A percentile compares a stretch with the other conserved stretches of the same genome.
Conservation (phyloP, 2,888 invertebrate species). For the Pogonocherus hispidulus region DNA sequence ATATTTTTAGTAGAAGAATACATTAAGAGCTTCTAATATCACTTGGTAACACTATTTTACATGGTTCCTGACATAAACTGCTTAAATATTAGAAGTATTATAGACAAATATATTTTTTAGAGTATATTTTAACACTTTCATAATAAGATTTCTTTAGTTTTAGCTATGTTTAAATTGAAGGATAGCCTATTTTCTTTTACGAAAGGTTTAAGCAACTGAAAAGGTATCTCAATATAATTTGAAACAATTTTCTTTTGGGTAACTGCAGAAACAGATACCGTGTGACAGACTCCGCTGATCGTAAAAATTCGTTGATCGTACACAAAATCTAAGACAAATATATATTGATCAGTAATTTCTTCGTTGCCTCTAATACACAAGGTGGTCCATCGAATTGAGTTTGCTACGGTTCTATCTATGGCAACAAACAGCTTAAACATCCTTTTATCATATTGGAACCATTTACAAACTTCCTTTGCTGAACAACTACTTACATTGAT, state of each 20-base stretch:
- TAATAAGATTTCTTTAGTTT: too few species aligned
- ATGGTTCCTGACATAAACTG: too few species aligned
- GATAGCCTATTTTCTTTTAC: background rate
- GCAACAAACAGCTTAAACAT: background rate
- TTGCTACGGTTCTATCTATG: background rate
- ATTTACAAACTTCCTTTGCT: background rate
- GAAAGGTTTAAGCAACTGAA: background rate
- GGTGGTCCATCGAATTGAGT: background rate
- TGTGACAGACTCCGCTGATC: background rate
- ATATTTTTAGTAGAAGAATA: too few species aligned
- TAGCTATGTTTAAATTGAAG: background rate
- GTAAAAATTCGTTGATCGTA: background rate
- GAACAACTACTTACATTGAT: background rate
- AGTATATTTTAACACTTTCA: too few species aligned
- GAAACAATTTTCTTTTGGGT: background rate
- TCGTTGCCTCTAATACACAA: background rate
- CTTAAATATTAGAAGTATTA: too few species aligned
- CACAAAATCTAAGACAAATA: background rate
- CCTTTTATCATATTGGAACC: background rate
- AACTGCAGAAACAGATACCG: background rate
- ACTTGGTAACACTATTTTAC: too few species aligned
- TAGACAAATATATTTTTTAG: too few species aligned
- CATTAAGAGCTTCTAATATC: too few species aligned
- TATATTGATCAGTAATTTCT: background rate
- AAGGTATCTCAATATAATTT: background rate